Conservation (phyloP, 2,797 vertebrate genomes). For the Percopsis omiscomaycus region DNA sequence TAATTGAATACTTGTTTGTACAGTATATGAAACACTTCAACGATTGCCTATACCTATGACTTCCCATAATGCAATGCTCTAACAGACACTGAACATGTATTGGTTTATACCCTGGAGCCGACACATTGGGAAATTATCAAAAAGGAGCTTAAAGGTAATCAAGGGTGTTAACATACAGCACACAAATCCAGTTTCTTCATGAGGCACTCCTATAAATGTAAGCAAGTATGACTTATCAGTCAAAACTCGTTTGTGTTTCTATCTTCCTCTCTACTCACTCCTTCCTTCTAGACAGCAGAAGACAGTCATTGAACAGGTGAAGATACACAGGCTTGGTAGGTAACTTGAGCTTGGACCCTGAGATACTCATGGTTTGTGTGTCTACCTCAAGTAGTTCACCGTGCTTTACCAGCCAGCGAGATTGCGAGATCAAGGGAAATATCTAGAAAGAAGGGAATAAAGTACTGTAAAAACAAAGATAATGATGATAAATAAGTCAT, state of each 20-base stretch:
- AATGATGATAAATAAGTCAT: not conserved
- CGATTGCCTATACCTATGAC: too few relatives aligned
- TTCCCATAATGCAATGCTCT: too few relatives aligned
- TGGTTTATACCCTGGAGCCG: too few relatives aligned
- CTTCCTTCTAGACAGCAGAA: conserved; percentile 86
- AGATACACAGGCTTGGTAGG: conserved; percentile 88
- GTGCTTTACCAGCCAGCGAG: conserved; percentile 91
- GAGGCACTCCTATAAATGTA: too few relatives aligned
- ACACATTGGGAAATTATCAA: too few relatives aligned
- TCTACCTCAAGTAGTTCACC: conserved; percentile 89
- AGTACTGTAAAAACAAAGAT: not conserved
- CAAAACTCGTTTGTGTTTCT: not conserved
- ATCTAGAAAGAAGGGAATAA: conserved; percentile 69
- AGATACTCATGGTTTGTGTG: conserved; percentile 83
- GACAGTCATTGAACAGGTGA: conserved; percentile 90
- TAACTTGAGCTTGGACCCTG: conserved; percentile 85
- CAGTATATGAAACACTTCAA: too few relatives aligned
- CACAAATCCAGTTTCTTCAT: too few relatives aligned
- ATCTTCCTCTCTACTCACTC: conserved; percentile 79
- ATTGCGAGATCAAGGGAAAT: conserved; percentile 92
- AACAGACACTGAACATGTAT: too few relatives aligned
- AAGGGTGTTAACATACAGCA: too few relatives aligned
- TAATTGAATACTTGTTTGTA: too few relatives aligned
- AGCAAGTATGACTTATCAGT: not conserved
- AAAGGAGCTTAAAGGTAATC: too few relatives aligned